These are phyloP conservation scores for Epizoanthus fatuus DNA, from an alignment of 92 coral and sea anemone species.

Conservation along the genomic window DNA sequence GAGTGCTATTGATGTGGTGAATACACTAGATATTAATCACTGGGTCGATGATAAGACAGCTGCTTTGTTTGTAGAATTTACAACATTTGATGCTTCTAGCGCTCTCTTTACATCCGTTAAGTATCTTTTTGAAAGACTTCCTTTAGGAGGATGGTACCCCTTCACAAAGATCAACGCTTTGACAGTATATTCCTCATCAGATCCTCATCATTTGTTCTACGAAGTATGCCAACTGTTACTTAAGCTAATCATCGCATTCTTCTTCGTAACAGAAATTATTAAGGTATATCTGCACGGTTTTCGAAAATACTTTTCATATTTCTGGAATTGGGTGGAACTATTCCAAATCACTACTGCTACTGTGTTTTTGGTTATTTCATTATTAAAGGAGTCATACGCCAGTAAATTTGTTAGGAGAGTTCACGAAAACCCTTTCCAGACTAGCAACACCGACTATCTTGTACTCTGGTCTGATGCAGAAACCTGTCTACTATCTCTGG, in stretches of 20 bases:
- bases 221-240: conserved; percentile 68
- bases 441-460: conserved; percentile 75
- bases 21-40: conserved; percentile 47
- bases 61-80: conserved; percentile 83
- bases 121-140: conserved; percentile 74
- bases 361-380: conserved; percentile 64
- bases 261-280: conserved; percentile 66
- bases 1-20: conserved; percentile 65
- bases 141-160: conserved; percentile 77
- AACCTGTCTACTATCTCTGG: conserved; percentile 68
- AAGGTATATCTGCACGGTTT: conserved; percentile 63
- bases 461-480: conserved; percentile 74
- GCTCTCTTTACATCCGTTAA: conserved; percentile 73
- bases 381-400: conserved; percentile 70
- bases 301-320: conserved; percentile 64
- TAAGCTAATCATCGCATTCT: conserved; percentile 55
- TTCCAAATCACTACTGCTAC: conserved; percentile 59
- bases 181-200: conserved; percentile 71
- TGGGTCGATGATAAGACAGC: conserved; percentile 93
- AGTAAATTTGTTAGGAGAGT: conserved; percentile 77
- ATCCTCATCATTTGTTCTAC: conserved; percentile 57
- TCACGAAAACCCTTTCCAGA: conserved; percentile 82
- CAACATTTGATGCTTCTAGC: conserved; percentile 83
- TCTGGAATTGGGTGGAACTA: conserved; percentile 90
- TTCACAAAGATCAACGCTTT: conserved; percentile 49